phyloP scores from a whole-genome alignment of 1,140 invertebrate genomes.

The Pogonognathellus flavescens region DNA sequence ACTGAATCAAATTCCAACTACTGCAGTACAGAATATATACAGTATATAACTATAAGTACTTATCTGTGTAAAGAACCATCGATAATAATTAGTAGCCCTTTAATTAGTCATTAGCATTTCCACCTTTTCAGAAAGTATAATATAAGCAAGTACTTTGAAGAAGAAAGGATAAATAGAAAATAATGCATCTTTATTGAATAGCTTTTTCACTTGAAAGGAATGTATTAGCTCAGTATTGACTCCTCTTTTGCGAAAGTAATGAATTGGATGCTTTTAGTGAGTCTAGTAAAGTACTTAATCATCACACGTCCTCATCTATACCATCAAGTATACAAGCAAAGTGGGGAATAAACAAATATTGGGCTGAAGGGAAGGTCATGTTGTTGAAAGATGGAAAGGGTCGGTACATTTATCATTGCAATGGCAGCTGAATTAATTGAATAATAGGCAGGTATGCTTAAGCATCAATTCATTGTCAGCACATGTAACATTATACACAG shows the following conservation, averaged over 20 bases:
- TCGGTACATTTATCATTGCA: constrained; percentile 42
- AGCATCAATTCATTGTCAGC: constrained; percentile 46
- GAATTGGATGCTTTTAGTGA: background rate
- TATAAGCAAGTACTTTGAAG: background rate
- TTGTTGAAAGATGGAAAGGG: constrained; percentile 10
- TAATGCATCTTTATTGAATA: constrained; percentile 13
- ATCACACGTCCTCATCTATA: constrained; percentile 16
- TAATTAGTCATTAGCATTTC: constrained; percentile 49
- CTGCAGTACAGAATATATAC: no score
- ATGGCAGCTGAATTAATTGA: constrained; percentile 50
- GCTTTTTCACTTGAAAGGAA: constrained; percentile 2
- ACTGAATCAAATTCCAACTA: constrained; percentile 14
- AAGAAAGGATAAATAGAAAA: constrained; percentile 20
- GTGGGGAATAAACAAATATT: constrained; percentile 30
- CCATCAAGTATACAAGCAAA: background rate
- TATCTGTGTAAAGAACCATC: constrained; percentile 43
- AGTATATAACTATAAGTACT: background rate
- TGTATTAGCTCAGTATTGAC: constrained; percentile 31
- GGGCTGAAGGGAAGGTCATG: constrained; percentile 39
- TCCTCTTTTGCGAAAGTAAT: constrained; percentile 28
- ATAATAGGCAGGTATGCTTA: constrained; percentile 44
- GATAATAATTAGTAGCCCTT: constrained; percentile 41
- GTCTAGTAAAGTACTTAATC: constrained; percentile 28
- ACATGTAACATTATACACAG: constrained; percentile 15
- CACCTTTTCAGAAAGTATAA: constrained; percentile 42